These are phyloP conservation scores for Valencia hispanica DNA, from an alignment of 2,797 vertebrate species.

Conservation along the genomic window DNA sequence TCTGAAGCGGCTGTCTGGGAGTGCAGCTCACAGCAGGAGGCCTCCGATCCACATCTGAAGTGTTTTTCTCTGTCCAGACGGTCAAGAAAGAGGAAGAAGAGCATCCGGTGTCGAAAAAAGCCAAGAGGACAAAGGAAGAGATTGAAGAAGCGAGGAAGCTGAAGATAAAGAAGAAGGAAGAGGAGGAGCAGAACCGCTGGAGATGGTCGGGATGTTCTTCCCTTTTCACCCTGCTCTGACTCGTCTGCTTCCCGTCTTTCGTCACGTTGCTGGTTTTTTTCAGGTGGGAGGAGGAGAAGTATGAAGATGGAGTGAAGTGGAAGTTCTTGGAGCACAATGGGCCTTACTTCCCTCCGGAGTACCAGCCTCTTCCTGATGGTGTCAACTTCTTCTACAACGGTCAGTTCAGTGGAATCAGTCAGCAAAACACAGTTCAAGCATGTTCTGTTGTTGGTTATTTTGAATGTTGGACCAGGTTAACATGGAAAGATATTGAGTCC, in stretches of 20 bases:
- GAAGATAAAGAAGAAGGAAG: slow-evolving; percentile 80
- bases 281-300: slow-evolving; percentile 84
- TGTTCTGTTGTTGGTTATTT: no score
- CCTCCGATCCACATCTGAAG: slow-evolving; percentile 10
- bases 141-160: slow-evolving; percentile 64
- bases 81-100: slow-evolving; percentile 74
- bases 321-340: slow-evolving; percentile 81
- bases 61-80: slow-evolving; percentile 30
- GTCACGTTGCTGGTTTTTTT: slow-evolving; percentile 24
- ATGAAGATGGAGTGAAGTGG: slow-evolving; percentile 80
- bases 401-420: slow-evolving; percentile 50
- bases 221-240: slow-evolving; percentile 13
- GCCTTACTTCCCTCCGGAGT: slow-evolving; percentile 77
- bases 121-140: slow-evolving; percentile 77
- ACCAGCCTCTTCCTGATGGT: slow-evolving; percentile 70
- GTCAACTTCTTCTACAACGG: slow-evolving; percentile 78
- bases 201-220: slow-evolving; percentile 75
- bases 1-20: background rate
- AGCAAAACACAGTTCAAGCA: no score
- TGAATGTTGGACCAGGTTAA: no score
- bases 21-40: background rate
- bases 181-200: slow-evolving; percentile 82
- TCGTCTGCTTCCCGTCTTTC: slow-evolving; percentile 3
- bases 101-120: slow-evolving; percentile 51
- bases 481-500: no score